Conservation (phyloP, 2,797 vertebrate species). For the Uromys caudimaculatus region DNA sequence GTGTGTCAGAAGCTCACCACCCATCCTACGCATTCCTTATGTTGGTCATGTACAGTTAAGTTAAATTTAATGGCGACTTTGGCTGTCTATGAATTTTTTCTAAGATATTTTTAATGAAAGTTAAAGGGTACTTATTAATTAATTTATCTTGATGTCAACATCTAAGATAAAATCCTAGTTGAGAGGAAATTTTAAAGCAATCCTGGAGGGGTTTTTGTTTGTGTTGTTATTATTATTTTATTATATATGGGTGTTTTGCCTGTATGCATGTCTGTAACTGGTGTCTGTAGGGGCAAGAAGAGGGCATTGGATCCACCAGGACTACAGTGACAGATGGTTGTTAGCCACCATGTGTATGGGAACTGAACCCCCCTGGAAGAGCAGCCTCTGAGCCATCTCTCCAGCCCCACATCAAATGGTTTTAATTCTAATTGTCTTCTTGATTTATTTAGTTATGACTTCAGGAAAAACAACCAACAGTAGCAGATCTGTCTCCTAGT, state of each 20-base stretch:
- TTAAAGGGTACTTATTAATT: conserved; percentile 45
- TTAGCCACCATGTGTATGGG: neutral
- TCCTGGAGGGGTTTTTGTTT: neutral
- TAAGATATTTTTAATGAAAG: conserved; percentile 4
- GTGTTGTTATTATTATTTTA: neutral
- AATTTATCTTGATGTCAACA: conserved; percentile 29
- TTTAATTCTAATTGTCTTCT: neutral
- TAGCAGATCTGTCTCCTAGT: conserved; percentile 11
- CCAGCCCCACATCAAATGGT: neutral
- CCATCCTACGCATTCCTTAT: neutral
- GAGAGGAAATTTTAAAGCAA: neutral
- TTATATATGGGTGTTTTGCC: neutral
- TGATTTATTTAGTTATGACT: conserved; percentile 41
- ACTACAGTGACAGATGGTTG: neutral
- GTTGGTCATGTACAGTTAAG: neutral
- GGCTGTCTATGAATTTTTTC: neutral
- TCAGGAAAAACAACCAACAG: neutral
- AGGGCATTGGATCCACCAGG: neutral
- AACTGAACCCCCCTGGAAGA: neutral
- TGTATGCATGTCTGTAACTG: neutral
- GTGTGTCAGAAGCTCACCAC: neutral
- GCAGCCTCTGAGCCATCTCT: neutral
- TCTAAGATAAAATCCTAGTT: conserved; percentile 27
- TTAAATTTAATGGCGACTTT: neutral
- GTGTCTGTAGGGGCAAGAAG: neutral